Evolutionary conservation across 2,113 vertebrate genomes (phyloP), one percentile per base, ranked within the genome.

Genomic region (Tenebrosternarchus preto): DNA sequence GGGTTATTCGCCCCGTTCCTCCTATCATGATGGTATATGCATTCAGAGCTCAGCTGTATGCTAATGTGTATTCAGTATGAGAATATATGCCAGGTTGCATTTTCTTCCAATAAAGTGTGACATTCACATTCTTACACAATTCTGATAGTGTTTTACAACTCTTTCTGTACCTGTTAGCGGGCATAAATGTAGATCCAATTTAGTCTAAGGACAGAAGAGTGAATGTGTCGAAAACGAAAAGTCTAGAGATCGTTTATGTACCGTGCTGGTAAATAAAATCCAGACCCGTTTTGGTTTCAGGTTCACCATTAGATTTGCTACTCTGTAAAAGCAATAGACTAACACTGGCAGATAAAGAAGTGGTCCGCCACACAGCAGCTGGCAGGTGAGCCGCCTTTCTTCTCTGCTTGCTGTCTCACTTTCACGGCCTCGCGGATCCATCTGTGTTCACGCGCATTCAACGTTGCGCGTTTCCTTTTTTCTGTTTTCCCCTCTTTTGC

Each of bases 91-190:
- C 85, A 84, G 81, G 80, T 87, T 85, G 80, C 84, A 61, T 87
- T 90, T 89, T 83, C 83, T 88, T 86, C 86, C 85, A 92, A 90
- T 92, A 90, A 92, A 93, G 86, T 86, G 87, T 91, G 87, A 89
- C 84, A 80, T 73, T 83, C 67, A 73, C 81, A 20, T 83, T 86
- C 78, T 71, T 66, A 56, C 79, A 4, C 33, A 56, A 5, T 61
- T 50, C 43, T 50, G 12, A 36, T 36, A 36, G 43, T 50, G 9
- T 50, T 50, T 50, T 15, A 50, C 43, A 50, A 12, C 43, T 36
- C 33, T 50, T 46, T 46, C 39, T 46, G 2, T 9, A 50, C 43
- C 43, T 15, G 11, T 8, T 46, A 15, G 43, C 15, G 43, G 12
- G 43, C 43, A 50, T 50, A 12, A 12, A 0, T 33, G 20, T 12